Evolutionary conservation across 2,888 invertebrate species (phyloP).

Genomic region (Protonemura montana): DNA sequence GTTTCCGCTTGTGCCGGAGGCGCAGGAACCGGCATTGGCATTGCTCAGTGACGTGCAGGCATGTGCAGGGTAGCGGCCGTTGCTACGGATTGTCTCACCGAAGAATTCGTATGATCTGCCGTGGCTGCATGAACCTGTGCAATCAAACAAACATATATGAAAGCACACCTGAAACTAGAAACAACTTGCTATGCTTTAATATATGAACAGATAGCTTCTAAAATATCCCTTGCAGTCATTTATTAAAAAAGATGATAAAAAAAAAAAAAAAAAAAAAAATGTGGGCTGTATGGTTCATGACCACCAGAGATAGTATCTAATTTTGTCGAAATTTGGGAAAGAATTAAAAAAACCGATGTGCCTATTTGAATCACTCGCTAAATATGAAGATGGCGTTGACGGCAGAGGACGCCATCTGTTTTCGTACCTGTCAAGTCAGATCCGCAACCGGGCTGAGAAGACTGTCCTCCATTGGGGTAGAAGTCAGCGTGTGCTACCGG

Average conservation of each 20-base stretch:
- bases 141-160: no score
- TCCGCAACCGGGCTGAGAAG: slow-evolving; percentile 65
- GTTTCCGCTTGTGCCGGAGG: background rate
- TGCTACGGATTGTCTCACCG: slow-evolving; percentile 69
- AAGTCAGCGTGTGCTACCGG: slow-evolving; percentile 77
- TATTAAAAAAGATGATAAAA: no score
- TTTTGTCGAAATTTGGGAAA: no score
- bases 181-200: no score
- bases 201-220: no score
- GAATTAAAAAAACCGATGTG: no score
- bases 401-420: background rate
- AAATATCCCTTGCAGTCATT: no score
- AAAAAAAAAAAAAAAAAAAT: no score
- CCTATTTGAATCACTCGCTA: no score
- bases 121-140: slow-evolving; percentile 77
- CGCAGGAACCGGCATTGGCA: slow-evolving; percentile 60
- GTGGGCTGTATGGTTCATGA: no score
- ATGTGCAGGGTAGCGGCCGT: slow-evolving; percentile 64
- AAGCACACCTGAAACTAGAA: no score
- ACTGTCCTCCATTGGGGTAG: slow-evolving; percentile 75
- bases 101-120: slow-evolving; percentile 69
- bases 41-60: slow-evolving; percentile 65
- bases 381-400: background rate
- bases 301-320: no score
- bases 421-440: slow-evolving; percentile 22